These are phyloP conservation scores for Microctonus aethiopoides DNA, from an alignment of 2,888 invertebrate species.

Conservation along the genomic window DNA sequence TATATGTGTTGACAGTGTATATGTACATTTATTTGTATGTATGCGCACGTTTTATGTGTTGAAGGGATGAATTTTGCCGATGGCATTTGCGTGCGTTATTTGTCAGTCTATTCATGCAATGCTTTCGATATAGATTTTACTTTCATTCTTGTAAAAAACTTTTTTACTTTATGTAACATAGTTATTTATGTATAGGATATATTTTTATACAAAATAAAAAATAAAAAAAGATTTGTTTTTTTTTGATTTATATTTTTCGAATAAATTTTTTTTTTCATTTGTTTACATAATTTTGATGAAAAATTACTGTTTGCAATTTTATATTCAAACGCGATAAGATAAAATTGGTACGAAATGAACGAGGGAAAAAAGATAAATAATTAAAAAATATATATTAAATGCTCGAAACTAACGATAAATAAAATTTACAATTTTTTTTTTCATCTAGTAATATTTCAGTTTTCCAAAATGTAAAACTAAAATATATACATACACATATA, in stretches of 20 bases:
- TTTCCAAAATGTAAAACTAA: neutral
- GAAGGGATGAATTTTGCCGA: constrained; percentile 37
- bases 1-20: too few species aligned
- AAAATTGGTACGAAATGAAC: neutral
- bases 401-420: neutral
- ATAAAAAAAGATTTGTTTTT: too few species aligned
- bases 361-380: neutral
- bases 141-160: neutral
- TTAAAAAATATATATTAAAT: neutral
- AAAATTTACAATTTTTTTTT: neutral
- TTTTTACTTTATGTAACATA: too few species aligned
- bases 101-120: neutral
- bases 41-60: constrained; percentile 13
- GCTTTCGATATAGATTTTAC: constrained; percentile 17
- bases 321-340: too few species aligned
- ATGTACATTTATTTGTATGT: constrained; percentile 24
- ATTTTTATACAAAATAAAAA: too few species aligned
- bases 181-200: too few species aligned
- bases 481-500: neutral
- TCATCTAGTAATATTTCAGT: neutral
- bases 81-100: constrained; percentile 2
- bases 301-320: too few species aligned
- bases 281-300: too few species aligned
- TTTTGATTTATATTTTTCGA: too few species aligned
- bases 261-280: too few species aligned